A percentile compares a stretch with the other conserved stretches of the same genome.
Conservation (phyloP, 2,113 vertebrate genomes). For the Neoarius graeffei region DNA sequence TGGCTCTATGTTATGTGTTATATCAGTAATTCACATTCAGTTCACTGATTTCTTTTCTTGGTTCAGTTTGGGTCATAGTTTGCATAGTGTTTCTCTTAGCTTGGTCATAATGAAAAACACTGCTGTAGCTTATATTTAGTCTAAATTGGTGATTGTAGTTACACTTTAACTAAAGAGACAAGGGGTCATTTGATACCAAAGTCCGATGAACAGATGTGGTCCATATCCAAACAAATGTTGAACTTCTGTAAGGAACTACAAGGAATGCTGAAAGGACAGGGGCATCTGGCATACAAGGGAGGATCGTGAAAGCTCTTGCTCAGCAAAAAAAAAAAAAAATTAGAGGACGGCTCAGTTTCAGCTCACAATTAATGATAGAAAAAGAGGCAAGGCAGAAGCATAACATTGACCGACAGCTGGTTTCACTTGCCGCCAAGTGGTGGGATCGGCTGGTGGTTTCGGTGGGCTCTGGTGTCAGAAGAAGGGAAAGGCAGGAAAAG, state of each 20-base stretch:
- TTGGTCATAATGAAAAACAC: not conserved
- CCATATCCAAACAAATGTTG: conserved; percentile 31
- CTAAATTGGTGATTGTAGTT: not conserved
- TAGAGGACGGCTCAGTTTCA: conserved; percentile 32
- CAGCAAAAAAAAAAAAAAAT: conserved; percentile 26
- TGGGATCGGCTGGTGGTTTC: conserved; percentile 47
- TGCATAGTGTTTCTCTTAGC: not conserved
- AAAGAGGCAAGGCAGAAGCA: conserved; percentile 23
- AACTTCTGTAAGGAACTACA: not conserved
- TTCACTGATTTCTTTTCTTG: not conserved
- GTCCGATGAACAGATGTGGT: not conserved
- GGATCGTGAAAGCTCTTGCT: conserved; percentile 34
- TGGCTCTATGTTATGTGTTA: not conserved
- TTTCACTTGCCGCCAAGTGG: conserved; percentile 45
- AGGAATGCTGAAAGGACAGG: conserved; percentile 27
- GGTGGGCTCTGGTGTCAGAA: conserved; percentile 46
- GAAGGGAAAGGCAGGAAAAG: conserved; percentile 35
- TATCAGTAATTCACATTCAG: not conserved
- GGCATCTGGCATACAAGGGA: conserved; percentile 18
- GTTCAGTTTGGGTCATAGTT: not conserved
- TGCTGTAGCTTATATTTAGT: not conserved
- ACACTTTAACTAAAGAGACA: not conserved
- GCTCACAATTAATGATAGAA: conserved; percentile 44
- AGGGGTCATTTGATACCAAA: conserved; percentile 19
- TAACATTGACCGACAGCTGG: conserved; percentile 54